Base-by-base conservation (phyloP, 2,797 vertebrate species). In the Champsocephalus esox region DNA sequence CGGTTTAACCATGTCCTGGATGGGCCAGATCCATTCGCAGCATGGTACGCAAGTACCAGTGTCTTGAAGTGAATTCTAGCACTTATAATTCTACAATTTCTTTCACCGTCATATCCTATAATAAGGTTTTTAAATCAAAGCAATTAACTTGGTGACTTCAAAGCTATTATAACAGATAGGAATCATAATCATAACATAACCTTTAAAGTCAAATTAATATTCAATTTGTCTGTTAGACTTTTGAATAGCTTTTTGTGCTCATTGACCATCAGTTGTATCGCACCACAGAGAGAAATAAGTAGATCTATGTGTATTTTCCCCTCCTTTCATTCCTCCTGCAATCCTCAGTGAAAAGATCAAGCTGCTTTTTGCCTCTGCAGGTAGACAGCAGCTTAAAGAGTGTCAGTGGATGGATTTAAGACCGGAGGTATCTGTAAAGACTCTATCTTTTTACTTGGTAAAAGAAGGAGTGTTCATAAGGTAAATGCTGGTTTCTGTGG, bases 281-380 rank as follows among this genome's bases (percentile, higher is more conserved):
- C 73, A 52, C 63, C 66, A 66, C 44, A 16, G 3, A 62, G 9
- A 75, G 73, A 56, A 80, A 83, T 63, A 81, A 77, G 72, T 41
- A 49, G 58, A 64, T 70, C 58, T 70, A 70, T 69, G 60, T 10
- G 10, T 61, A 14, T 61, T 56, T 64, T 46, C 34, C 24, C 5
- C 44, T 0, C 2, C 70, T 79, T 80, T 71, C 73, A 86, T 81
- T 79, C 69, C 49, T 68, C 78, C 70, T 66, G 68, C 87, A 87
- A 91, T 92, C 88, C 76, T 84, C 52, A 77, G 73, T 88, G 70
- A 77, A 84, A 85, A 90, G 87, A 90, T 90, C 90, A 92, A 91
- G 83, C 86, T 77, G 55, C 74, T 79, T 77, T 86, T 75, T 83
- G 81, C 79, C 79, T 76, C 87, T 87, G 86, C 77, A 75, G 65